Evolutionary conservation across 2,888 invertebrate species (phyloP).

Genomic region (Drosophila pseudotalamancana): DNA sequence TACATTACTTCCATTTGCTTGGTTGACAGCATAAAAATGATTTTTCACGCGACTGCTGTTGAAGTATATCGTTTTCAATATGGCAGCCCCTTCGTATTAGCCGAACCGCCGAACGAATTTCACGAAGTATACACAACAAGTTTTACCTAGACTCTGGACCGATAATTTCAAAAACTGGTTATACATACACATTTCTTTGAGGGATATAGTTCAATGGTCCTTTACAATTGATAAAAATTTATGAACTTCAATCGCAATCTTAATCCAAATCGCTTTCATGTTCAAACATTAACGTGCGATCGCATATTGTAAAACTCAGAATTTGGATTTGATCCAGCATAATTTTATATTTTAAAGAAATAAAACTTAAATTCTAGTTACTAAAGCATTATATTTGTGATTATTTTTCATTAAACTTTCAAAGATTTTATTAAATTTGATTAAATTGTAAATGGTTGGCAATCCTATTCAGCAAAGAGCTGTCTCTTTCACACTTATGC

Average conservation of each 20-base stretch:
- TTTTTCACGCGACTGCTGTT: conserved; percentile 65
- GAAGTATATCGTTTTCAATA: conserved; percentile 58
- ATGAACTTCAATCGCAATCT: no score
- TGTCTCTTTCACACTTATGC: conserved; percentile 39
- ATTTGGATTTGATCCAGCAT: no score
- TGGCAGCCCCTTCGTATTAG: conserved; percentile 72
- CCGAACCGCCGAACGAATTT: conserved; percentile 22
- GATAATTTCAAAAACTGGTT: conserved; percentile 33
- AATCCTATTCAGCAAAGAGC: conserved; percentile 38
- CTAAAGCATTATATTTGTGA: background rate
- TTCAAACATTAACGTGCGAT: conserved; percentile 10
- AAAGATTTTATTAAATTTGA: background rate
- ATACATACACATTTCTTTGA: background rate
- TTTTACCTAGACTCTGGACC: conserved; percentile 20
- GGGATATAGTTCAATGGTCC: background rate
- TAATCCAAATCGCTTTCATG: no score
- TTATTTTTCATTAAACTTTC: background rate
- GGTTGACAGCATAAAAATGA: conserved; percentile 10
- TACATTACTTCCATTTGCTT: background rate
- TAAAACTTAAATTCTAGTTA: background rate
- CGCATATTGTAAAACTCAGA: background rate
- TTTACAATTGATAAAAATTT: no score
- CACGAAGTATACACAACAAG: conserved; percentile 54
- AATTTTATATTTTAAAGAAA: background rate
- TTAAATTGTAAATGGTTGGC: conserved; percentile 20